Conservation (phyloP, 2,888 invertebrate species). For the Amphipoea lucens region DNA sequence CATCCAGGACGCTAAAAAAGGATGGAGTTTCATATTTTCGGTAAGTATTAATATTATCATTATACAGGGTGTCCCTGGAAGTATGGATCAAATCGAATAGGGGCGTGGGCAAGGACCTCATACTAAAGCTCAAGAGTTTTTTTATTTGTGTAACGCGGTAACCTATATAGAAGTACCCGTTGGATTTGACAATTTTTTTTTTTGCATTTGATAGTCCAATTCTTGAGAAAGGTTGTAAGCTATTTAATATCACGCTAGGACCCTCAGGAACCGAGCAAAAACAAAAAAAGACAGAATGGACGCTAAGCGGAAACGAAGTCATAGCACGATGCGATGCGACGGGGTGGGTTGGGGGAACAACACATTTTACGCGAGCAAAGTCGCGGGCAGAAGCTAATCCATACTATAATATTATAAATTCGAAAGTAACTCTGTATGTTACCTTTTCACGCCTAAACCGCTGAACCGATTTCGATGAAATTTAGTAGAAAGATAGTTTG, state of each 20-base stretch:
- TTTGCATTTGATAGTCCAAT: not conserved
- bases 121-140: not conserved
- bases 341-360: no score
- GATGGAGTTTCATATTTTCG: constrained; percentile 7
- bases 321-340: no score
- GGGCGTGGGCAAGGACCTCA: not conserved
- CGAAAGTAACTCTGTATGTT: no score
- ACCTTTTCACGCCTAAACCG: no score
- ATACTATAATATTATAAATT: no score
- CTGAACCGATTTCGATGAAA: no score
- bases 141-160: not conserved
- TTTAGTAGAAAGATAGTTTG: no score
- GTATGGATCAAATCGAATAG: no score
- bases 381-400: no score
- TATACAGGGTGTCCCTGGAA: no score
- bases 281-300: not conserved
- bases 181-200: not conserved
- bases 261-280: not conserved
- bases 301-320: not conserved
- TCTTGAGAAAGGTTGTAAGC: not conserved
- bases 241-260: not conserved
- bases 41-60: not conserved
- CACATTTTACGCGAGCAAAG: no score
- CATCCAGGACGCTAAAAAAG: no score
- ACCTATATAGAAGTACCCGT: not conserved